phyloP scores from a whole-genome alignment of 2,113 vertebrate species.

The Spea multiplicata region DNA sequence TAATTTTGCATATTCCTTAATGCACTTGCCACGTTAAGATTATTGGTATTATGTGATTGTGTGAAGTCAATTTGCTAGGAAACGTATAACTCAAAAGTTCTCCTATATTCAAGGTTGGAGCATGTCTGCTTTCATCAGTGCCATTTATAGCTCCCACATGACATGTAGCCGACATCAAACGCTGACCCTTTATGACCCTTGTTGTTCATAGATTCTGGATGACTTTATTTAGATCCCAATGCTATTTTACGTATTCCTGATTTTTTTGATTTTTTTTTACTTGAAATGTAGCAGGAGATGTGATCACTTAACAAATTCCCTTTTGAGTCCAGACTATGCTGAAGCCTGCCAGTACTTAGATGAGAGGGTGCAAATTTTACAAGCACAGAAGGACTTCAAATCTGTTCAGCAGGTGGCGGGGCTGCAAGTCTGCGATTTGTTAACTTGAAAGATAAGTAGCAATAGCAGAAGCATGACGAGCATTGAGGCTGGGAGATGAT shows the following conservation, averaged over 20 bases:
- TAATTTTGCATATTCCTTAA: too few species aligned
- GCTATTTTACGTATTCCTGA: background rate
- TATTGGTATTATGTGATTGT: too few species aligned
- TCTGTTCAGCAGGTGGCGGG: conserved; percentile 6
- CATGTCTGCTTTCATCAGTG: too few species aligned
- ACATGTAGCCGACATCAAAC: too few species aligned
- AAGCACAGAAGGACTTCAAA: background rate
- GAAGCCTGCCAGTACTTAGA: conserved; percentile 1
- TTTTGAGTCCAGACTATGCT: background rate
- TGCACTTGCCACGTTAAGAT: too few species aligned
- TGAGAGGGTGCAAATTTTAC: conserved; percentile 2
- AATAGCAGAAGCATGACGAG: conserved; percentile 1
- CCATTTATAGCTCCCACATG: too few species aligned
- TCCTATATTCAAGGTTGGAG: too few species aligned
- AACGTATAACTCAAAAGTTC: too few species aligned
- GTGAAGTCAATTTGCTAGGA: too few species aligned
- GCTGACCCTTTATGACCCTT: too few species aligned
- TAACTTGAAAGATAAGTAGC: background rate
- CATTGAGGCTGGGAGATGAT: background rate
- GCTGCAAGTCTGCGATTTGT: conserved; percentile 1
- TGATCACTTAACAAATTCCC: background rate
- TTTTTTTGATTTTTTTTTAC: background rate
- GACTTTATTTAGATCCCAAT: background rate
- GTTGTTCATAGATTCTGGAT: too few species aligned
- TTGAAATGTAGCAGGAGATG: background rate